phyloP scores from a whole-genome alignment of 2,113 vertebrate species.

The Megalops atlanticus region DNA sequence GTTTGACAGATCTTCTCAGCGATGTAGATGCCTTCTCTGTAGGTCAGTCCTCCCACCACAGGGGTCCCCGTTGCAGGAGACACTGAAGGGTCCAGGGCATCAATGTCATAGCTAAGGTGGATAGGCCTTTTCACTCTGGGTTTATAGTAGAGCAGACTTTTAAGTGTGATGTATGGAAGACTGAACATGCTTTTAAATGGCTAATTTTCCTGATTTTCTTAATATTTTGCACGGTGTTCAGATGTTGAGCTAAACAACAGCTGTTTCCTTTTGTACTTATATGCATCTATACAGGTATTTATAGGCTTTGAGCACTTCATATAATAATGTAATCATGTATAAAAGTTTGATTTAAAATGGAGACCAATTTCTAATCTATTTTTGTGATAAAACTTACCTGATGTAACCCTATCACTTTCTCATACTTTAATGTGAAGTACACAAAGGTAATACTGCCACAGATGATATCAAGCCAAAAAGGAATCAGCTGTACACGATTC shows the following conservation, averaged over 20 bases:
- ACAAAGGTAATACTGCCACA: neutral
- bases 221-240: neutral
- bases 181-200: neutral
- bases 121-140: slow-evolving; percentile 68
- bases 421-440: neutral
- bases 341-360: neutral
- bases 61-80: slow-evolving; percentile 75
- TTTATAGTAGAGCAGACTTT: neutral
- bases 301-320: neutral
- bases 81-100: slow-evolving; percentile 71
- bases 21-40: slow-evolving; percentile 73
- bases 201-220: neutral
- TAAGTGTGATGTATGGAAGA: neutral
- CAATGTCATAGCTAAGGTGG: slow-evolving; percentile 76
- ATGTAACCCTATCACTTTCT: neutral
- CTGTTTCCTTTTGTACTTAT: no score
- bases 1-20: slow-evolving; percentile 67
- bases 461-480: neutral
- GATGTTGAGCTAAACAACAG: no score
- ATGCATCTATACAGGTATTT: no score
- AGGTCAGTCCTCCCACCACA: slow-evolving; percentile 68
- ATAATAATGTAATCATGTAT: neutral
- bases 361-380: neutral
- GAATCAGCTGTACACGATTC: neutral
- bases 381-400: neutral